Evolutionary conservation across 2,113 vertebrate genomes (phyloP), one percentile per base, ranked within the genome.

Genomic region (Aegithalos caudatus): DNA sequence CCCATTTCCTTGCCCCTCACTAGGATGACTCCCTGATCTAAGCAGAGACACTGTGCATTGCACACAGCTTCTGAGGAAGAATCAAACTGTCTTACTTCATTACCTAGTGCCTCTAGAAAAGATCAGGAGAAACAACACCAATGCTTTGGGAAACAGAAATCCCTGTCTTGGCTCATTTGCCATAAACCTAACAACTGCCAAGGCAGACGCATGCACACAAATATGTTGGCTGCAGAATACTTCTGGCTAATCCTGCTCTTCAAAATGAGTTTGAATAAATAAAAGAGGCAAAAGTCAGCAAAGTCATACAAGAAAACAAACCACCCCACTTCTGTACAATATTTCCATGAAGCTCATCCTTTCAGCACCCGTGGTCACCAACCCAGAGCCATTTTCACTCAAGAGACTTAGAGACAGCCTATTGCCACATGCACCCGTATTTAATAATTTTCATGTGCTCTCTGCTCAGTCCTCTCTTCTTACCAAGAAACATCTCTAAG

Each of bases 211-310:
- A 93, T 1, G 0, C 79, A 90, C 51, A 84, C 42, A 95, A 92
- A 48, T 92, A 96, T 94, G 79, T 61, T 94, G 94, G 94, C 90
- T 93, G 88, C 82, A 67, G 35, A 89, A 28, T 37, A 62, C 35
- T 92, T 66, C 47, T 94, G 81, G 87, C 67, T 90, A 78, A 60
- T 38, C 40, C 53, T 8, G n/a, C 62, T 45, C 93, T 78, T 78
- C 31, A 64, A 90, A 94, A 90, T 40, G 13, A 81, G 64, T 51
- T 80, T 88, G 67, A 50, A 67, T 53, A 88, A 93, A 91, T 42
- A 90, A 66, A 93, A 60, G 7, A 70, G 77, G 50, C 61, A 73
- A 53, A 86, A 87, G 86, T 93, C 88, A 73, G 20, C 22, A 73
- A 89, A 91, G 44, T 58, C 45, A 65, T 66, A 61, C 27, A 81